These are phyloP conservation scores for Paguma larvata DNA, from an alignment of 2,797 vertebrate species.

Conservation along the genomic window DNA sequence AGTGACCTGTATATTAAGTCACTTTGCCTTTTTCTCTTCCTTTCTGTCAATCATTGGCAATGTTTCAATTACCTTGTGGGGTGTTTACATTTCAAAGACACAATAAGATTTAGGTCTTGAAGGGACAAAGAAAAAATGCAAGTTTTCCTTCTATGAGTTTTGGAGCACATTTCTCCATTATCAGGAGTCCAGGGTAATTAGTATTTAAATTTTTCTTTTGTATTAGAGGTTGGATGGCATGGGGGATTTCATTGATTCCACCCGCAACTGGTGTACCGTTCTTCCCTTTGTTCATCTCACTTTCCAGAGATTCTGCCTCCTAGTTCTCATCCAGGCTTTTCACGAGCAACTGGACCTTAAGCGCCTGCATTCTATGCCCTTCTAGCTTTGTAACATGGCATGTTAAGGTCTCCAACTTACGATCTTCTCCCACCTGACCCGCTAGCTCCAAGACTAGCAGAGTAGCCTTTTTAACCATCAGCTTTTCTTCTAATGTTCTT, in stretches of 20 bases:
- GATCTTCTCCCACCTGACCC: background rate
- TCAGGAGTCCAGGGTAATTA: background rate
- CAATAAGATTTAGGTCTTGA: background rate
- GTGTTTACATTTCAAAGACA: background rate
- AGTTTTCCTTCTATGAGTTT: background rate
- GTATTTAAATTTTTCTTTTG: background rate
- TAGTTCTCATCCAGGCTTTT: background rate
- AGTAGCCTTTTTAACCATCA: background rate
- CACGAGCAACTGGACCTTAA: background rate
- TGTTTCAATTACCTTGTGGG: background rate
- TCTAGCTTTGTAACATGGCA: background rate
- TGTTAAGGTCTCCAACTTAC: background rate
- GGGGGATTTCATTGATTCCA: background rate
- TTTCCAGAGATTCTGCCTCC: background rate
- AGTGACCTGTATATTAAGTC: background rate
- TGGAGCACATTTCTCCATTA: background rate
- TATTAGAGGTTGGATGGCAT: background rate
- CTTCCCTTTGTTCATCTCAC: background rate
- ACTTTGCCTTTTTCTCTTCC: background rate
- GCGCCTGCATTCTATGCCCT: background rate
- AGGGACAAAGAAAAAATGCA: background rate
- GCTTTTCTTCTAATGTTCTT: background rate
- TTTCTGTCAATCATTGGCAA: background rate
- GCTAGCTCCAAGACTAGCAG: background rate
- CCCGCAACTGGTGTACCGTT: background rate